phyloP scores from a whole-genome alignment of 2,888 invertebrate species.

The Pharmacophagus antenor region DNA sequence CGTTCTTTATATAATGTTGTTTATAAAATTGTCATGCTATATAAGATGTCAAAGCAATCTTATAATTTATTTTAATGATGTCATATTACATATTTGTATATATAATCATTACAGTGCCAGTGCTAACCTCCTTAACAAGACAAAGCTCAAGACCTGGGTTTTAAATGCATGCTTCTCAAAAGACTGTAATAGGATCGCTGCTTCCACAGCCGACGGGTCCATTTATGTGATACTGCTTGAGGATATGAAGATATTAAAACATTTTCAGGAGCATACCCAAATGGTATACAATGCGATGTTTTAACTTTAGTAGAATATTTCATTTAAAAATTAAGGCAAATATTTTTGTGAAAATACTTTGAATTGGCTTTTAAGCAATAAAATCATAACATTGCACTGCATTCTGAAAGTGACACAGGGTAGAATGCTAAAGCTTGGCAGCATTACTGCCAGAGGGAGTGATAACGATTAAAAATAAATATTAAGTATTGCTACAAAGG shows the following conservation, averaged over 20 bases:
- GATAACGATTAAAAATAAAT: too few relatives aligned
- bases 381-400: too few relatives aligned
- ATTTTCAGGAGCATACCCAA: constrained; percentile 93
- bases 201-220: constrained; percentile 93
- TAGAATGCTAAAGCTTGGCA: too few relatives aligned
- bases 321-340: too few relatives aligned
- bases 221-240: constrained; percentile 93
- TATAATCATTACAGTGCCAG: constrained; percentile 83
- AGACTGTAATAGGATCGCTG: constrained; percentile 92
- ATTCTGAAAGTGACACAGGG: too few relatives aligned
- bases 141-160: constrained; percentile 96
- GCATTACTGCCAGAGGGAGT: too few relatives aligned
- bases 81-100: neutral
- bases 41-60: neutral
- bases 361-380: too few relatives aligned
- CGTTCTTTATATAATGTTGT: too few relatives aligned
- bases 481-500: too few relatives aligned
- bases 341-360: too few relatives aligned
- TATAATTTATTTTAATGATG: too few relatives aligned
- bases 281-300: constrained; percentile 84
- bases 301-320: too few relatives aligned
- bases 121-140: constrained; percentile 89
- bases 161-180: constrained; percentile 92
- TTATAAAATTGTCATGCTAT: neutral
- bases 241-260: constrained; percentile 90